Percentiles rank a stretch among this genome's conserved stretches.
Evolutionary conservation across 2,113 vertebrate genomes (phyloP).

Genomic region (Pluvialis apricaria): DNA sequence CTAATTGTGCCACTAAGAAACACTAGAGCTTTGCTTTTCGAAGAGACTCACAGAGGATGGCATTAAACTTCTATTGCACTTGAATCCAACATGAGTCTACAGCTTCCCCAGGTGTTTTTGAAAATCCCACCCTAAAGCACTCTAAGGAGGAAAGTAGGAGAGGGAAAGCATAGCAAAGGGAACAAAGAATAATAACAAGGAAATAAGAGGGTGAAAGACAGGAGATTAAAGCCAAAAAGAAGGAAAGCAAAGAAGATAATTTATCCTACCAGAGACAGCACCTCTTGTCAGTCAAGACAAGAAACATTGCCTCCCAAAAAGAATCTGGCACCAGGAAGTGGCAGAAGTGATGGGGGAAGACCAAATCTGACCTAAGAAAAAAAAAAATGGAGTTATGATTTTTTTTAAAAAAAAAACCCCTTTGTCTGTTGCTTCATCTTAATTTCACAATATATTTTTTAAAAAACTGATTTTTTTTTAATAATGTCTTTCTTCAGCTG

Average conservation of each 20-base stretch:
- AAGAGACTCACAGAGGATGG: not conserved
- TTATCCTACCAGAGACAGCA: slow-evolving; percentile 64
- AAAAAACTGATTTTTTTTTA: not conserved
- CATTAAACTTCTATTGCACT: not conserved
- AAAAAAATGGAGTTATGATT: not conserved
- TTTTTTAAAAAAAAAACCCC: not conserved
- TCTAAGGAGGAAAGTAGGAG: not conserved
- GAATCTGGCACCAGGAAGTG: slow-evolving; percentile 49
- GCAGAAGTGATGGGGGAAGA: slow-evolving; percentile 45
- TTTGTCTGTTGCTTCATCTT: not conserved
- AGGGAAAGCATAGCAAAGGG: not conserved
- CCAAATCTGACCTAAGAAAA: slow-evolving; percentile 54
- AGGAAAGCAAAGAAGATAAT: slow-evolving; percentile 25
- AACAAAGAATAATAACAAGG: not conserved
- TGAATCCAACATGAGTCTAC: not conserved
- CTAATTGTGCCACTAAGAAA: not conserved
- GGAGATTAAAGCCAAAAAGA: slow-evolving; percentile 6
- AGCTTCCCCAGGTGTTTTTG: not conserved
- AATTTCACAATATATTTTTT: not conserved
- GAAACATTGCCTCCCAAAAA: slow-evolving; percentile 64
- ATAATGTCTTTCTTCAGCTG: not conserved
- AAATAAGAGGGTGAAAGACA: not conserved
- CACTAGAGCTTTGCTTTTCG: not conserved
- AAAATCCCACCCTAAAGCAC: not conserved
- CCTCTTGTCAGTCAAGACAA: slow-evolving; percentile 68